Conservation (phyloP, 92 coral and sea anemone species). For the Siderastrea radians region DNA sequence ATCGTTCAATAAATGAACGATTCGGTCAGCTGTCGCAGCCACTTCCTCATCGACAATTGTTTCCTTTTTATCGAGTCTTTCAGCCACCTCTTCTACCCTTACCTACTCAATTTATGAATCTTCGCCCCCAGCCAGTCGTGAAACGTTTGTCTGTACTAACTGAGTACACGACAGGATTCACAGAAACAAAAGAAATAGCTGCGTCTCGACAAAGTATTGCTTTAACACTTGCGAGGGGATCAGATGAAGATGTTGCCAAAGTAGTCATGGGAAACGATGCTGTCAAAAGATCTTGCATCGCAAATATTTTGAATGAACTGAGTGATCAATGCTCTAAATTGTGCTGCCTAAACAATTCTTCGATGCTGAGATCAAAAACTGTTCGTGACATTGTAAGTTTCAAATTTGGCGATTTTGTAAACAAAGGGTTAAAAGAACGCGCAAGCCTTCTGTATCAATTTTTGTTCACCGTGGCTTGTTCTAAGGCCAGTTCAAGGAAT, state of each 20-base stretch:
- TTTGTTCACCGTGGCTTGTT: conserved; percentile 30
- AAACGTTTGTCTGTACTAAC: conserved; percentile 16
- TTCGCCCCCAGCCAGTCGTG: too few species aligned
- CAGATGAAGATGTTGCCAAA: conserved; percentile 51
- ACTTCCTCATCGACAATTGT: neutral
- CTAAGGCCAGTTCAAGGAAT: conserved; percentile 27
- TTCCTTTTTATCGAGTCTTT: conserved; percentile 4
- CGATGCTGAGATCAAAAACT: conserved; percentile 25
- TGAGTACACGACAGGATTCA: conserved; percentile 22
- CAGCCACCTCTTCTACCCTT: conserved; percentile 9
- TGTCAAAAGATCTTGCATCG: conserved; percentile 29
- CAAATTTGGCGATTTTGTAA: conserved; percentile 40
- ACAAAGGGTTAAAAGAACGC: conserved; percentile 42
- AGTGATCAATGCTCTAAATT: conserved; percentile 21
- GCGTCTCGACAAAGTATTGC: conserved; percentile 31
- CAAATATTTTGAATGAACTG: conserved; percentile 37
- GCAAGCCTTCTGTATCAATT: conserved; percentile 35
- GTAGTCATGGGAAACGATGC: conserved; percentile 31
- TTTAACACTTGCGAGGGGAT: conserved; percentile 10
- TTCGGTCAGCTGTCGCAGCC: too few species aligned
- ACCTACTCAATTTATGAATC: too few species aligned
- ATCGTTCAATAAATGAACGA: too few species aligned
- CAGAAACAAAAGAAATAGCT: conserved; percentile 15
- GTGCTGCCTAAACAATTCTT: conserved; percentile 19
- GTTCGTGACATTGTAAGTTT: conserved; percentile 31